phyloP scores from a whole-genome alignment of 2,797 vertebrate genomes.

The Platalea minor region DNA sequence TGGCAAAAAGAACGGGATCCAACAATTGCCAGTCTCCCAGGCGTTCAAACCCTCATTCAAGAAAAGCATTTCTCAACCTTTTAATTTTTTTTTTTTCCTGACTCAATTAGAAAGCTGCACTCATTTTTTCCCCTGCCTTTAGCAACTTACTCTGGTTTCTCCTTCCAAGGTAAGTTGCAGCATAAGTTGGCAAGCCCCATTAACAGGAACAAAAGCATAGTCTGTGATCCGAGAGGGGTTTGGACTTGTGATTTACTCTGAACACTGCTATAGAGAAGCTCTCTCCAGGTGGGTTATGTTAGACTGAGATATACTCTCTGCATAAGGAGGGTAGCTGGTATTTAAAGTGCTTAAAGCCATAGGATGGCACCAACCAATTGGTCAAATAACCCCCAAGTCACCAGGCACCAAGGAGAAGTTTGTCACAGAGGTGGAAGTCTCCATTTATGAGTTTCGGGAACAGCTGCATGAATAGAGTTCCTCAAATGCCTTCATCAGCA shows the following conservation, averaged over 20 bases:
- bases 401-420: neutral
- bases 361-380: neutral
- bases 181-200: neutral
- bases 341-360: neutral
- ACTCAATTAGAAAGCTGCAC: neutral
- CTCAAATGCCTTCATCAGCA: neutral
- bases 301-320: neutral
- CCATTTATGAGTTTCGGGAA: neutral
- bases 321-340: neutral
- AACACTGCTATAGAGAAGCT: neutral
- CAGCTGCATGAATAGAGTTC: neutral
- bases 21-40: neutral
- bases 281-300: neutral
- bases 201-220: neutral
- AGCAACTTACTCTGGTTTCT: neutral
- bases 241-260: neutral
- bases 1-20: neutral
- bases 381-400: neutral
- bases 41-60: neutral
- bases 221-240: neutral
- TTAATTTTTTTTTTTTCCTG: neutral
- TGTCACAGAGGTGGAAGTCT: neutral
- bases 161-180: constrained; percentile 32
- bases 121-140: constrained; percentile 20
- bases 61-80: neutral